Percentiles rank a stretch among this genome's conserved stretches.
Evolutionary conservation across 2,888 invertebrate species (phyloP).

Genomic region (Acanthoscelides obtectus): DNA sequence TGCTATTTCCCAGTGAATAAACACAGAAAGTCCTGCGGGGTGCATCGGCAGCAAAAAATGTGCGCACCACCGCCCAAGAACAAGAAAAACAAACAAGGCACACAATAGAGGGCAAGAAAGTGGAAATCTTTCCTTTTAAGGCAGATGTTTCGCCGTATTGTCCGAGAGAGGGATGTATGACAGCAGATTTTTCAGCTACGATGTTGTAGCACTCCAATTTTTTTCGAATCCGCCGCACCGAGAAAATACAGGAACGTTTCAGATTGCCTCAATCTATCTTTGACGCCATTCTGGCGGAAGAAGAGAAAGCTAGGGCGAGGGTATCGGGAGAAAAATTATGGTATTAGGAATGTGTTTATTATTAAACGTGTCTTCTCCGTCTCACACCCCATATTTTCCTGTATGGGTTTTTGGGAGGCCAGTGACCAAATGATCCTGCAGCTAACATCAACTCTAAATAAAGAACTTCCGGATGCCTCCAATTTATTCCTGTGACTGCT

Average conservation of each 20-base stretch:
- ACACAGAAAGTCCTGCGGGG: too few relatives aligned
- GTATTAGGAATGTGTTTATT: background rate
- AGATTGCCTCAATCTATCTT: background rate
- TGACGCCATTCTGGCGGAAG: background rate
- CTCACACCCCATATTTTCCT: background rate
- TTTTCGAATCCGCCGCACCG: background rate
- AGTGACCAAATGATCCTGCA: background rate
- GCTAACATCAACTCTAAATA: background rate
- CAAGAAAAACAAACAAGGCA: background rate
- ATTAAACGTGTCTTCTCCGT: background rate
- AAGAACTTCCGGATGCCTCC: too few relatives aligned
- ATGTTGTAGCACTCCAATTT: background rate
- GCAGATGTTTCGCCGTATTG: background rate
- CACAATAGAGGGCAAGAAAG: background rate
- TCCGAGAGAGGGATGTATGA: background rate
- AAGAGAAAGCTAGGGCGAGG: background rate
- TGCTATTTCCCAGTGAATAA: too few relatives aligned
- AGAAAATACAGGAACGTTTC: background rate
- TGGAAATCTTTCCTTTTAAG: background rate
- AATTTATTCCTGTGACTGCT: too few relatives aligned
- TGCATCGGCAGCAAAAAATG: too few relatives aligned
- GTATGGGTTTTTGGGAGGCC: background rate
- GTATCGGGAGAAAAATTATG: background rate
- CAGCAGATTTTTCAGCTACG: background rate
- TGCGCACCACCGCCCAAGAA: background rate